phyloP scores from a whole-genome alignment of 2,113 vertebrate species.

The Spermophilus dauricus region DNA sequence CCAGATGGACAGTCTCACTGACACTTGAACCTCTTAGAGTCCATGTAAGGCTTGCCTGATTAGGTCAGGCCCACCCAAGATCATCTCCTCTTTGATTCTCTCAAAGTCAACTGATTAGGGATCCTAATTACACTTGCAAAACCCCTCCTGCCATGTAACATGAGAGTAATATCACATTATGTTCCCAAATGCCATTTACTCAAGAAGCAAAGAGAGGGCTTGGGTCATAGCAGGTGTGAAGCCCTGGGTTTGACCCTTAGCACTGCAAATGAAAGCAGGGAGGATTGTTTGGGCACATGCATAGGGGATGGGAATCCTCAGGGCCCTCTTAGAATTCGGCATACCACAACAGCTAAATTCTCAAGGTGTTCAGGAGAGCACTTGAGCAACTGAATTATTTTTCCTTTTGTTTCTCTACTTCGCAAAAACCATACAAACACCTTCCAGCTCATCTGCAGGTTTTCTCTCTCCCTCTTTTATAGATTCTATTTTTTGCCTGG shows the following conservation, averaged over 20 bases:
- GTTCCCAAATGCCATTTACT: background rate
- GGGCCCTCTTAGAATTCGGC: background rate
- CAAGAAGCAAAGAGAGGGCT: background rate
- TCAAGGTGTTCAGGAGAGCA: background rate
- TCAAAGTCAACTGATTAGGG: constrained; percentile 23
- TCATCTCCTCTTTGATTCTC: background rate
- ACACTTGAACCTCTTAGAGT: background rate
- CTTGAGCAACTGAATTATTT: background rate
- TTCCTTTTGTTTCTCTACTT: background rate
- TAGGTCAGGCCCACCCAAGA: background rate
- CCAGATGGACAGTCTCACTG: background rate
- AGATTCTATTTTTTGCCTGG: background rate
- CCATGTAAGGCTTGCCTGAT: background rate
- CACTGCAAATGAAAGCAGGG: background rate
- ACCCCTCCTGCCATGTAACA: background rate
- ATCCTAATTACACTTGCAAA: background rate
- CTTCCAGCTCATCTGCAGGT: background rate
- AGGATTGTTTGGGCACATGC: background rate
- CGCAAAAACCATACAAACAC: background rate
- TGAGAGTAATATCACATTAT: background rate
- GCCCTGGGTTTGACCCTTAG: background rate
- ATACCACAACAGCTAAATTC: background rate
- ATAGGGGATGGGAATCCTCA: background rate
- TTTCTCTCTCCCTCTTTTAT: background rate
- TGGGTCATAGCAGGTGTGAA: background rate